phyloP scores from a whole-genome alignment of 2,113 vertebrate species.

The Gymnocephalus cernua region DNA sequence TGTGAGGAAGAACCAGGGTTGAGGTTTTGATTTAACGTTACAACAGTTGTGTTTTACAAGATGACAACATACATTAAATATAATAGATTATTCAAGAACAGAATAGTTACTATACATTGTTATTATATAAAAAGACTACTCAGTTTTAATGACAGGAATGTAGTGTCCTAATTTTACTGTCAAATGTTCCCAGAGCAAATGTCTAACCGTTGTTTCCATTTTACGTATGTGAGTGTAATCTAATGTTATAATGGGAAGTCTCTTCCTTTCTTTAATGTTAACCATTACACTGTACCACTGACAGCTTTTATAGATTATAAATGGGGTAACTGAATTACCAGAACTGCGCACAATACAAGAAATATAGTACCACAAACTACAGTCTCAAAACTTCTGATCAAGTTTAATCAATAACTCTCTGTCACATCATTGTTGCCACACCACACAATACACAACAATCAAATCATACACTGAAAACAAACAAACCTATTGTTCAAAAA shows the following conservation, averaged over 20 bases:
- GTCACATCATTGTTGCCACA: neutral
- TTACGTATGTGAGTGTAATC: neutral
- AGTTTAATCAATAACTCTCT: slow-evolving; percentile 5
- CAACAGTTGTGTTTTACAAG: slow-evolving; percentile 13
- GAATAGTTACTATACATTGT: neutral
- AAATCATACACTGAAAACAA: neutral
- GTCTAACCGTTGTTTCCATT: slow-evolving; percentile 13
- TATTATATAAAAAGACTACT: neutral
- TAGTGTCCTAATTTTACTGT: neutral
- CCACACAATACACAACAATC: neutral
- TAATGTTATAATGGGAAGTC: slow-evolving; percentile 2
- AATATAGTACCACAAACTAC: neutral
- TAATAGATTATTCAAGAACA: neutral
- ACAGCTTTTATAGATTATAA: slow-evolving; percentile 1
- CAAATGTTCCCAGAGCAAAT: neutral
- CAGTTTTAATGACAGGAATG: neutral
- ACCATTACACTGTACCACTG: neutral
- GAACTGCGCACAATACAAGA: neutral
- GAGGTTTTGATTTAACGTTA: slow-evolving; percentile 16
- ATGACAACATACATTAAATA: neutral
- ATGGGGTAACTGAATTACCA: neutral
- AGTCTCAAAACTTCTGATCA: neutral
- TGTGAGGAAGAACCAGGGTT: slow-evolving; percentile 17
- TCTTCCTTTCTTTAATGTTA: neutral
- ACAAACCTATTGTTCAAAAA: neutral